Base-by-base conservation (phyloP, 2,113 vertebrate species). In the Grammomys surdaster region DNA sequence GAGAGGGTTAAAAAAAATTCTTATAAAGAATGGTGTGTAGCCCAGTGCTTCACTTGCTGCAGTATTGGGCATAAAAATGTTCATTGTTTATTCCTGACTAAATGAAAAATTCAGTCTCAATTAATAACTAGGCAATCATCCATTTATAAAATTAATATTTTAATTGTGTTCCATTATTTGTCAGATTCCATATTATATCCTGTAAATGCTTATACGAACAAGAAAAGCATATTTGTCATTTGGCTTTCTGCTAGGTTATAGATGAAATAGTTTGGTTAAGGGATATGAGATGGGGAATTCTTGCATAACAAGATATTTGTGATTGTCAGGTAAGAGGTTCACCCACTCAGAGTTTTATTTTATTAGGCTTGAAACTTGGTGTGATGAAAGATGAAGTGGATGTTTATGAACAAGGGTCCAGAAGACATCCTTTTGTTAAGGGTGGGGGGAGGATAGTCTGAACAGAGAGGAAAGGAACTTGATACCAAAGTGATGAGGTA, bases 81-180 rank as follows among this genome's bases (percentile, higher is more conserved):
- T 63, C 60, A 17, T 67, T 51, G 8, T 24, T 97, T 9, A 69
- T 17, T 11, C 26, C 77, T 58, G 10, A 9, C 46, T 80, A 60
- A 81, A 85, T 72, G 90, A 88, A 93, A 85, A 82, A 46, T 8
- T 80, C 13, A 88, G 65, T 93, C 14, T 88, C 65, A 93, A n/a
- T 56, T 77, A 81, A 88, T 33, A 73, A 36, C n/a, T 54, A 33
- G 4, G 46, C 40, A 33, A 48, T 75, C n/a, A 78, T 73, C 76
- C 2, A 69, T 90, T 81, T 6, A 65, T 1, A 77, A 67, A 94
- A 54, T 87, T 91, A 91, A 19, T 40, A 63, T 69, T 82, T 93
- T 92, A 69, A 82, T 63, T 88, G 22, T 78, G 56, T n/a, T 81
- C 0, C 3, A 46, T 1, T 87, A 56, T 88, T 77, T 93, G n/a